Evolutionary conservation across 2,113 vertebrate genomes (phyloP), one percentile per base, ranked within the genome.

Genomic region (Nymphicus hollandicus): DNA sequence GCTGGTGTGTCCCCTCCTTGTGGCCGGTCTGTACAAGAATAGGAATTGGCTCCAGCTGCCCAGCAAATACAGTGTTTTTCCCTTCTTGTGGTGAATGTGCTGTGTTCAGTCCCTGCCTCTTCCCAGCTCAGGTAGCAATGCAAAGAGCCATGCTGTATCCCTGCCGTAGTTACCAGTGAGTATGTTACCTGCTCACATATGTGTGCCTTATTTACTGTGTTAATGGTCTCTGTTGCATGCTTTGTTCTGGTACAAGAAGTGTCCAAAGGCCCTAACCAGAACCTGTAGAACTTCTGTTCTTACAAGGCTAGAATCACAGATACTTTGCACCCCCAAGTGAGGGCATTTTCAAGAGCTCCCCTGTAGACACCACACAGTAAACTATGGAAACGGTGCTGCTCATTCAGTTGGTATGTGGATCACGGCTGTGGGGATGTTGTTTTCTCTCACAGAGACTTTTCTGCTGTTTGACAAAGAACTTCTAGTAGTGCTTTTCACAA

Each of bases 121-220:
- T 33, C 46, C 39, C 35, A 15, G 52, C 17, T 50, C 0, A 0
- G n/a, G n/a, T 12, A 39, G 73, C 43, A 7, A 6, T 25, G 12
- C n/a, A 5, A 13, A n/a, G 33, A 18, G 47, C 25, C 41, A 2
- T 0, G 0, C 41, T 29, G 25, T 18, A n/a, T 25, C 46, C 58
- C 8, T 20, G 3, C 31, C 20, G 33, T 9, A 25, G 37, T 56
- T 37, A 24, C 58, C 11, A 19, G 55, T 56, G 35, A 10, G 56
- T 14, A 61, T 23, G 8, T 31, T 10, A 6, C 16, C 6, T 9
- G 17, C 16, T 7, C 20, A 37, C 44, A 23, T 41, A 47, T 28
- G 1, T 27, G 22, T 27, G 9, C 17, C 9, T 46, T 35, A n/a
- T 39, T 35, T 13, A 14, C 65, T 53, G 50, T 72, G 28, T 20